Percentiles rank a stretch among this genome's conserved stretches.
Conservation (phyloP, 2,888 invertebrate genomes). For the Hemaris fuciformis region DNA sequence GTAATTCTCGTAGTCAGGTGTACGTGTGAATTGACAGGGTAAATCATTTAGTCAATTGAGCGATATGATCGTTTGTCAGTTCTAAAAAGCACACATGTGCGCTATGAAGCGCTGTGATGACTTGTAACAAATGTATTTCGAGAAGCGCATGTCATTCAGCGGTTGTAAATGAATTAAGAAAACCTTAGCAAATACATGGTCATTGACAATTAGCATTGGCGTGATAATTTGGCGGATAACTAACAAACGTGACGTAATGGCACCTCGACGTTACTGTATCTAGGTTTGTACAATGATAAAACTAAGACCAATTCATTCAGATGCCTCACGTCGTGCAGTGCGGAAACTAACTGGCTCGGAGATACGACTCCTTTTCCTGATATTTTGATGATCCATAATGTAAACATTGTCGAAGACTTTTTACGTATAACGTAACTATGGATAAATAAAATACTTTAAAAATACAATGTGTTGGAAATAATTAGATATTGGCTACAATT, state of each 20-base stretch:
- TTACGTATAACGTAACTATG: no score
- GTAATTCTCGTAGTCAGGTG: no score
- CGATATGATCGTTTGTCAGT: neutral
- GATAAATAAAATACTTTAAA: no score
- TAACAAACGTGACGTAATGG: conserved; percentile 12
- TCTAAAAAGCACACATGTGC: neutral
- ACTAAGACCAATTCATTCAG: neutral
- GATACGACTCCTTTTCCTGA: neutral
- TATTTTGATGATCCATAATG: no score
- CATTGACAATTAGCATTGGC: neutral
- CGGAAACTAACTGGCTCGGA: neutral
- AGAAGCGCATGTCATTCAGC: neutral
- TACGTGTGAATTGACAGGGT: no score
- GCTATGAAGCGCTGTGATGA: neutral
- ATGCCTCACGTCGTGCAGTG: neutral
- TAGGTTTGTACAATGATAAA: neutral
- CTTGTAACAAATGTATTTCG: neutral
- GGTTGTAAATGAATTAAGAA: neutral
- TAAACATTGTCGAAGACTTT: no score
- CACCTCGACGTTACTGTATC: neutral
- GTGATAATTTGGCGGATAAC: neutral
- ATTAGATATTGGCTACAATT: no score
- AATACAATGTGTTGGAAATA: no score
- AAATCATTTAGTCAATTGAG: no score
- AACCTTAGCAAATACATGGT: neutral